These are phyloP conservation scores for Trachelus stipa DNA, from an alignment of 2,888 invertebrate genomes.

Conservation along the genomic window DNA sequence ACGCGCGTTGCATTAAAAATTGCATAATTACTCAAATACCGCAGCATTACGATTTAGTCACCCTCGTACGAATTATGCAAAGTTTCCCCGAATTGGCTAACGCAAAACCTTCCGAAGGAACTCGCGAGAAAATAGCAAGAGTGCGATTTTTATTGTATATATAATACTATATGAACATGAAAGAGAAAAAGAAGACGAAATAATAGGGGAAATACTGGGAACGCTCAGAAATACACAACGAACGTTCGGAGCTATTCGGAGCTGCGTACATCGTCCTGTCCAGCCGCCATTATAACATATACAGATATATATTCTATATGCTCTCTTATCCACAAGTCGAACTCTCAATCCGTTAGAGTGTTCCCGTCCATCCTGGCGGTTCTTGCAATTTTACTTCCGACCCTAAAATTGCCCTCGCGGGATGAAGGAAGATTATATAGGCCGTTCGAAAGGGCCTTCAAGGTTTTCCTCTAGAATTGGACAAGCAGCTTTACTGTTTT, in stretches of 20 bases:
- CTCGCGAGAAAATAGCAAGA: background rate
- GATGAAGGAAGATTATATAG: conserved; percentile 5
- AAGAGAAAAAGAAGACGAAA: conserved; percentile 5
- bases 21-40: background rate
- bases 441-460: background rate
- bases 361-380: background rate
- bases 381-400: background rate
- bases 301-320: background rate
- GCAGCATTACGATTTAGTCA: no score
- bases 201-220: conserved; percentile 8
- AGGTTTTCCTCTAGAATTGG: background rate
- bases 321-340: background rate
- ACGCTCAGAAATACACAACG: background rate
- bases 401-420: background rate
- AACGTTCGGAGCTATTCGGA: background rate
- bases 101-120: background rate
- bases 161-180: background rate
- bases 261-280: background rate
- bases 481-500: conserved; percentile 1
- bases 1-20: background rate
- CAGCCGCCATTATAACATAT: background rate
- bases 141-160: no score
- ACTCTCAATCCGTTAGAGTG: conserved; percentile 9
- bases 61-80: background rate
- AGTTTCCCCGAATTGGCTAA: background rate